Conservation (phyloP, 64 coral and sea anemone species). For the Montipora sp. region DNA sequence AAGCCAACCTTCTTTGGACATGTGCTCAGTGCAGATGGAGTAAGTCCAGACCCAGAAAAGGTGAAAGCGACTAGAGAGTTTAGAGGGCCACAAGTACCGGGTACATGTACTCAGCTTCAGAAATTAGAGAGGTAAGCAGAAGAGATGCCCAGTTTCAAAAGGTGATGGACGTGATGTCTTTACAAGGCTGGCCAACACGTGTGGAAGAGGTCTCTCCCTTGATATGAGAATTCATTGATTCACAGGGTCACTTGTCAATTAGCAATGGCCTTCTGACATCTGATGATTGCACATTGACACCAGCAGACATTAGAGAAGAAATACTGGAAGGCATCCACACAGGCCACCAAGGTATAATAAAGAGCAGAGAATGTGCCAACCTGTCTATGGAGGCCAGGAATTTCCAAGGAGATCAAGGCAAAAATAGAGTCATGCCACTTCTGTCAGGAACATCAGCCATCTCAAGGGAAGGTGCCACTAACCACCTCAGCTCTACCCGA, state of each 20-base stretch:
- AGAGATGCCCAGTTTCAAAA: too few relatives aligned
- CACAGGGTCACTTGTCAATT: neutral
- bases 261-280: neutral
- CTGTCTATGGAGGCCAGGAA: constrained; percentile 66
- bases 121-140: too few relatives aligned
- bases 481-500: constrained; percentile 9
- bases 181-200: too few relatives aligned
- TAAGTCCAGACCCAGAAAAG: too few relatives aligned
- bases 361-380: constrained; percentile 33
- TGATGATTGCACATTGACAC: too few relatives aligned
- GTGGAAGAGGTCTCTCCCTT: too few relatives aligned
- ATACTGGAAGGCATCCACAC: neutral
- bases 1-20: too few relatives aligned
- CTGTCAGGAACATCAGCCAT: constrained; percentile 39
- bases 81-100: too few relatives aligned
- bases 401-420: constrained; percentile 38
- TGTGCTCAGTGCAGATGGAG: too few relatives aligned
- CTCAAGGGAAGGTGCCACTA: constrained; percentile 8
- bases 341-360: constrained; percentile 50
- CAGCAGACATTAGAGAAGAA: neutral
- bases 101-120: too few relatives aligned
- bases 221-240: neutral
- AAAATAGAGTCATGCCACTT: constrained; percentile 14
- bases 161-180: too few relatives aligned
- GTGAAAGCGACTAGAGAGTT: too few relatives aligned